These are phyloP conservation scores for Herminia tarsipennalis DNA, from an alignment of 2,888 invertebrate species.

Conservation along the genomic window DNA sequence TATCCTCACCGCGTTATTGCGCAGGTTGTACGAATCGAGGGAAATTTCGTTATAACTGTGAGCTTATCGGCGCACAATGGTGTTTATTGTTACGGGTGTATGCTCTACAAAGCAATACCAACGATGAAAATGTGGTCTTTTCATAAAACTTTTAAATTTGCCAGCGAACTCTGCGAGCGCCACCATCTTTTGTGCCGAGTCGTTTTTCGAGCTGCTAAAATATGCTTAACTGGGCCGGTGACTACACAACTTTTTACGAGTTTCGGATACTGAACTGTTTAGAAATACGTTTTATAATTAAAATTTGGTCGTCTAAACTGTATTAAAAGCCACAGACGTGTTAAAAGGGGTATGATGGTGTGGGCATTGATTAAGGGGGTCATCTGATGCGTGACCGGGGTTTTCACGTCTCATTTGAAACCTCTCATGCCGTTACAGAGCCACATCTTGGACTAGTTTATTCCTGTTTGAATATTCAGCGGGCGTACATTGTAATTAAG, in stretches of 20 bases:
- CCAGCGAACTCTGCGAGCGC: conserved; percentile 30
- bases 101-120: conserved; percentile 43
- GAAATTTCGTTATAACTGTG: conserved; percentile 33
- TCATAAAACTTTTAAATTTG: conserved; percentile 47
- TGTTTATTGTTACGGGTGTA: conserved; percentile 50
- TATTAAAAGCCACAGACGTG: conserved; percentile 10
- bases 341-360: conserved; percentile 34
- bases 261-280: conserved; percentile 26
- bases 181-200: conserved; percentile 34
- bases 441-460: conserved; percentile 50
- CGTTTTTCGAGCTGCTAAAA: conserved; percentile 37
- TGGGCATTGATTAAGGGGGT: conserved; percentile 36
- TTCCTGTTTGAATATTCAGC: conserved; percentile 52
- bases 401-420: conserved; percentile 47
- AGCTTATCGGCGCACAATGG: conserved; percentile 45
- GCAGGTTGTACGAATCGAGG: conserved; percentile 39
- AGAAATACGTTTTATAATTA: conserved; percentile 22
- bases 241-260: conserved; percentile 36
- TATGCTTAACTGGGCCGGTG: conserved; percentile 36
- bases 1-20: conserved; percentile 28
- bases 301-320: background rate
- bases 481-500: conserved; percentile 48
- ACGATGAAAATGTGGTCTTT: conserved; percentile 45
- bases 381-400: conserved; percentile 41
- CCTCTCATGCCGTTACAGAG: conserved; percentile 41